phyloP scores from a whole-genome alignment of 2,797 vertebrate genomes.

The Cynodonichthys magdalenae region DNA sequence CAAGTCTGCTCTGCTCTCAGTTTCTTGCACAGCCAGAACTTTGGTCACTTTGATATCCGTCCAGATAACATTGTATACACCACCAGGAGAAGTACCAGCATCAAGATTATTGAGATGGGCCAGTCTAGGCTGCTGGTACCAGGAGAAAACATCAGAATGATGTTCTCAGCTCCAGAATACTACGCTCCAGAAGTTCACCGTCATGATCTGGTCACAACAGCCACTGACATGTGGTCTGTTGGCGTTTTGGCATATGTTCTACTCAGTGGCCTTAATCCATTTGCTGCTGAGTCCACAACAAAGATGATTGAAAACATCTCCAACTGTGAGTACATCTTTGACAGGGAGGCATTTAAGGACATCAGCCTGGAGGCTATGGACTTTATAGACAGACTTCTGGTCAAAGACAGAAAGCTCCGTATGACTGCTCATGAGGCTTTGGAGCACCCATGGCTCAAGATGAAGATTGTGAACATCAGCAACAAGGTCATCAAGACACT shows the following conservation, averaged over 20 bases:
- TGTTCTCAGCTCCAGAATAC: slow-evolving; percentile 94
- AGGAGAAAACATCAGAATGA: slow-evolving; percentile 94
- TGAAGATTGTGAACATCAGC: slow-evolving; percentile 90
- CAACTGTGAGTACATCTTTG: slow-evolving; percentile 93
- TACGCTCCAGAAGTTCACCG: slow-evolving; percentile 95
- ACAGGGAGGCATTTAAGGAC: slow-evolving; percentile 95
- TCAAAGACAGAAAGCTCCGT: slow-evolving; percentile 93
- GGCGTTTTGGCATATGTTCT: slow-evolving; percentile 93
- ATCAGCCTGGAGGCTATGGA: slow-evolving; percentile 94
- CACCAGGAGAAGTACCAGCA: slow-evolving; percentile 88
- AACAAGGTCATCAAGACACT: slow-evolving; percentile 93
- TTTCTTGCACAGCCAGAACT: slow-evolving; percentile 90
- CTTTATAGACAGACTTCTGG: slow-evolving; percentile 94
- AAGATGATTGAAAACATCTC: slow-evolving; percentile 95
- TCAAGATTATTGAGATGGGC: slow-evolving; percentile 98
- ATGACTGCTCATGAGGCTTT: slow-evolving; percentile 97
- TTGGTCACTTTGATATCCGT: slow-evolving; percentile 94
- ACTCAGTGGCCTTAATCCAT: slow-evolving; percentile 95
- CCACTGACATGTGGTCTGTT: slow-evolving; percentile 98
- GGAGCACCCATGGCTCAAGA: slow-evolving; percentile 94
- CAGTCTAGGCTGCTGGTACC: slow-evolving; percentile 94
- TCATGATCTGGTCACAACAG: slow-evolving; percentile 90
- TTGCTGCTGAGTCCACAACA: slow-evolving; percentile 93
- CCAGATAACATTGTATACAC: slow-evolving; percentile 97
- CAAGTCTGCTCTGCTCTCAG: slow-evolving; percentile 92